Conservation (phyloP, 2,888 invertebrate genomes). For the Spatulosminthurus flaviceps region DNA sequence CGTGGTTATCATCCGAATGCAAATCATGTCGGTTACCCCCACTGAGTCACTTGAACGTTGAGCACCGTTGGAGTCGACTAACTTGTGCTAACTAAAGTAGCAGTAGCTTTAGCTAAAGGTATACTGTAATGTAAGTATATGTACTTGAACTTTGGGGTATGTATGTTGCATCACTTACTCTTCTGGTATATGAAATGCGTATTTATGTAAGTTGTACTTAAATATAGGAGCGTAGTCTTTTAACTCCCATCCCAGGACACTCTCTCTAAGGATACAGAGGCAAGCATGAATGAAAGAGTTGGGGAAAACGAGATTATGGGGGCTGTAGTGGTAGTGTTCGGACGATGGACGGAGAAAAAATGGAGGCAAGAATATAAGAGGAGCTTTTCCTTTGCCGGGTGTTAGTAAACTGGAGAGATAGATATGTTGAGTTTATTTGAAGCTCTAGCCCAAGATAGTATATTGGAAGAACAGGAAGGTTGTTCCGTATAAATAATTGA, state of each 20-base stretch:
- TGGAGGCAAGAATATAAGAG: too few relatives aligned
- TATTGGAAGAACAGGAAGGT: constrained; percentile 3
- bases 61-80: background rate
- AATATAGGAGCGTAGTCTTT: background rate
- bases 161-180: background rate
- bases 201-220: background rate
- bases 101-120: background rate
- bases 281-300: constrained; percentile 1
- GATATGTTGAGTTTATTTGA: too few relatives aligned
- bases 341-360: background rate
- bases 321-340: background rate
- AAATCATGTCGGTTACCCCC: constrained; percentile 46
- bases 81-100: constrained; percentile 2
- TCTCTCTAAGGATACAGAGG: background rate
- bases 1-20: constrained; percentile 53
- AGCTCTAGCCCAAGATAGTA: too few relatives aligned
- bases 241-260: background rate
- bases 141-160: too few relatives aligned
- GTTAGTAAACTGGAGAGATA: too few relatives aligned
- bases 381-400: too few relatives aligned
- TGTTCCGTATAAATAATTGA: constrained; percentile 55
- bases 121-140: too few relatives aligned
- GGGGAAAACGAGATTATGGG: background rate
- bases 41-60: constrained; percentile 15
- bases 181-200: background rate